Conservation (phyloP, 92 coral and sea anemone species). For the Phenganax marumi region DNA sequence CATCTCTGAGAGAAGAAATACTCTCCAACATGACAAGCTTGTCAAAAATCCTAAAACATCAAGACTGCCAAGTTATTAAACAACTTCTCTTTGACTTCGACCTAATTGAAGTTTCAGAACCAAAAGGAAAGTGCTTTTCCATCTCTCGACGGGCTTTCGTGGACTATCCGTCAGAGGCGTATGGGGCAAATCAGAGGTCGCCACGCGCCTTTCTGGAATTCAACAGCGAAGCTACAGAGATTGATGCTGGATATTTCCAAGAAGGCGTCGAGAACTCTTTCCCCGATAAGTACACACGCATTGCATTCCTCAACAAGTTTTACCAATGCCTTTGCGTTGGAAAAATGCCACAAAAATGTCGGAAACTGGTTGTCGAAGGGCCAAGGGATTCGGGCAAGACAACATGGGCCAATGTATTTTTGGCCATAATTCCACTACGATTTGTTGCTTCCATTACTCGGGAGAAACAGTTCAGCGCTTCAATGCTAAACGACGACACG, state of each 20-base stretch:
- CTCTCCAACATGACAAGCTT: background rate
- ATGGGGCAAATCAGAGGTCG: slow-evolving; percentile 27
- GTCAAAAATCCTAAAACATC: background rate
- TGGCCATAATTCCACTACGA: slow-evolving; percentile 10
- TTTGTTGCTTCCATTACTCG: slow-evolving; percentile 22
- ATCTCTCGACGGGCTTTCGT: slow-evolving; percentile 40
- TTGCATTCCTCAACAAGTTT: slow-evolving; percentile 35
- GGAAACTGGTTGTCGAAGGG: slow-evolving; percentile 34
- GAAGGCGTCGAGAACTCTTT: slow-evolving; percentile 37
- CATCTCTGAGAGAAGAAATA: background rate
- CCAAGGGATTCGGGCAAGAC: slow-evolving; percentile 46
- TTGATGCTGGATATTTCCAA: slow-evolving; percentile 21
- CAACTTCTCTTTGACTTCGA: slow-evolving; percentile 12
- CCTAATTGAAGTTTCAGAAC: slow-evolving; percentile 29
- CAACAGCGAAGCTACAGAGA: no score
- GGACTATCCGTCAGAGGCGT: slow-evolving; percentile 36
- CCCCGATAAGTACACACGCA: slow-evolving; percentile 19
- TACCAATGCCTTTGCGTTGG: slow-evolving; percentile 21
- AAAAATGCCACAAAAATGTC: slow-evolving; percentile 25
- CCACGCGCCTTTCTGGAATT: no score
- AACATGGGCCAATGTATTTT: slow-evolving; percentile 25
- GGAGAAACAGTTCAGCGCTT: slow-evolving; percentile 28
- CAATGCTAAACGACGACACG: slow-evolving; percentile 5
- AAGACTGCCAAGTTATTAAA: slow-evolving; percentile 15
- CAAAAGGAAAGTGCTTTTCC: slow-evolving; percentile 35